These are phyloP conservation scores for Drosophila paracracens DNA, from an alignment of 2,888 invertebrate genomes.

Conservation along the genomic window DNA sequence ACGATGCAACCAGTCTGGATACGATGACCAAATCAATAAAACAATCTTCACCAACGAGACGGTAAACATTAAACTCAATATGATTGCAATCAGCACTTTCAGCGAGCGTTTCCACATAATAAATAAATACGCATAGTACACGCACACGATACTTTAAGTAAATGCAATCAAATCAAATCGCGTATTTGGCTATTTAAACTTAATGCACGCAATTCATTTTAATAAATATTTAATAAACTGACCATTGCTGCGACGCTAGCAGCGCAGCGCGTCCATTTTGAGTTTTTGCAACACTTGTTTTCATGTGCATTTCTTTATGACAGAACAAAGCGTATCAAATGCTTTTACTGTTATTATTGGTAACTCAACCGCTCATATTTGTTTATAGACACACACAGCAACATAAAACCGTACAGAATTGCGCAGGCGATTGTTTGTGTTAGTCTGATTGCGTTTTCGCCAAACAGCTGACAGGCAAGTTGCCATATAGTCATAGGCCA, in stretches of 20 bases:
- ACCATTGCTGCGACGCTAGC: constrained; percentile 24
- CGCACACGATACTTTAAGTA: constrained; percentile 4
- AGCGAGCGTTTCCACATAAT: constrained; percentile 83
- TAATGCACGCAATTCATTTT: constrained; percentile 27
- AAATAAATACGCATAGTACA: constrained; percentile 35
- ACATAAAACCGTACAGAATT: constrained; percentile 13
- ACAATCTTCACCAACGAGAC: constrained; percentile 85
- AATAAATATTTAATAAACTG: constrained; percentile 53
- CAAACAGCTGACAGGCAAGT: constrained; percentile 40
- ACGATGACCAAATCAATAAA: constrained; percentile 85
- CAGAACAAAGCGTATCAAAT: constrained; percentile 1
- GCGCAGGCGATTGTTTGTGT: constrained; percentile 21
- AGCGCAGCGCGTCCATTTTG: constrained; percentile 11
- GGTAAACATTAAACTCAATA: constrained; percentile 86
- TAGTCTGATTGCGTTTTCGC: constrained; percentile 15
- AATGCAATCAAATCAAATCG: constrained; percentile 10
- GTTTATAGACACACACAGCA: constrained; percentile 23
- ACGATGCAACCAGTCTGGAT: constrained; percentile 66
- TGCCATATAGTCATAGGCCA: constrained; percentile 11
- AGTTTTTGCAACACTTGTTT: neutral
- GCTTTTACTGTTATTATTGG: neutral
- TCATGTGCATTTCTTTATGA: neutral
- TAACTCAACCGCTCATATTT: constrained; percentile 17
- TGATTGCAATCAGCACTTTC: constrained; percentile 85
- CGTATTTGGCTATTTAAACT: neutral